Base-by-base conservation (phyloP, 2,113 vertebrate species). In the Apistogramma diplotaenia region DNA sequence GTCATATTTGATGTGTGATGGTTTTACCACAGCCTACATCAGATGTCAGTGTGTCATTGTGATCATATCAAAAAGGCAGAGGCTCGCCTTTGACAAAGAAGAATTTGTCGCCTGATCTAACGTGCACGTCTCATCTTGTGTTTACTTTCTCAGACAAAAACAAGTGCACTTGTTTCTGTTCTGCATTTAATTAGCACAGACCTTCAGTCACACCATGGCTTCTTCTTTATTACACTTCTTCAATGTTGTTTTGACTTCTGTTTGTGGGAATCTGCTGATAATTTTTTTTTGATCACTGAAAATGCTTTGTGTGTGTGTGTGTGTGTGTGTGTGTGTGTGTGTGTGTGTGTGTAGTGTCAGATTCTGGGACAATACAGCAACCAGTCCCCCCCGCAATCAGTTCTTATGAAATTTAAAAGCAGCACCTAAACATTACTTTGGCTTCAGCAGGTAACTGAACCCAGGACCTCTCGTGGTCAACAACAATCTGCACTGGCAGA, bases 101-200 rank as follows among this genome's bases (percentile, higher is more conserved):
- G 23, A 59, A 60, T 9, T 51, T 53, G 58, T 85, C 35, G 3
- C 10, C 8, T 76, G 31, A 75, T 65, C 53, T 35, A 7, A 25
- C 21, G 9, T 19, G 15, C 35, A 65, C 25, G 57, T 59, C 27
- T 75, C 12, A 46, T 72, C 21, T 67, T 57, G 46, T 19, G 10
- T 74, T 70, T 21, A 62, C 8, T 27, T 37, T 8, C 29, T 70
- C 25, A 29, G 8, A 76, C 16, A 40, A 16, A 35, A 61, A 72
- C 60, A 35, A 59, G 16, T 21, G 13, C 15, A 54, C 67, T 49
- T 18, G 60, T 85, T 84, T 79, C 72, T 79, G 62, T 87, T 91
- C 85, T 84, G 75, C 78, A 55, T 60, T 85, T 73, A 40, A 3
- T 78, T 3, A 75, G 33, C 78, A 46, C 72, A 79, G 62, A 27